Conservation (phyloP, 2,888 invertebrate genomes). For the Acrocyrtus sp. region DNA sequence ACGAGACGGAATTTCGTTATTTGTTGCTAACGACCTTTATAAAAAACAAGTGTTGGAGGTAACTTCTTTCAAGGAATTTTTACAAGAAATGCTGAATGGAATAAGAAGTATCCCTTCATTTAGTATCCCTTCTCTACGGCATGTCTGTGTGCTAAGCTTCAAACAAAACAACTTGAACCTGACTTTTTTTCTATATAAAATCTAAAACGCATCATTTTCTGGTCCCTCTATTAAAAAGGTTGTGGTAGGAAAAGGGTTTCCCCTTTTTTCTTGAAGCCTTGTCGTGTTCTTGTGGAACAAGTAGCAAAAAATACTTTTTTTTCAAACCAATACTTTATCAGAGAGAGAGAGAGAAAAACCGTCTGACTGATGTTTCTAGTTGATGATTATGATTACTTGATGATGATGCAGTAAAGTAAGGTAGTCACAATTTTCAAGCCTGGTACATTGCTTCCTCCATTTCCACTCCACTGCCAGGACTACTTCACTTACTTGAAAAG, state of each 20-base stretch:
- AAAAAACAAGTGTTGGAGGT: constrained; percentile 22
- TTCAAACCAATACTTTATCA: background rate
- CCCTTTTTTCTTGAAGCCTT: background rate
- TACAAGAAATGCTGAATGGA: constrained; percentile 9
- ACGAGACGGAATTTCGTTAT: constrained; percentile 50
- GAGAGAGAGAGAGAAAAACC: background rate
- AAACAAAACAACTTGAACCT: background rate
- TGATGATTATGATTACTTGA: constrained; percentile 46
- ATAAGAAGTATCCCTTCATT: background rate
- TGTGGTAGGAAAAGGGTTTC: background rate
- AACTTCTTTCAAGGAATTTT: constrained; percentile 34
- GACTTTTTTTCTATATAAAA: background rate
- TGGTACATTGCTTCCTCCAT: constrained; percentile 2
- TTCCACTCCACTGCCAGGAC: background rate
- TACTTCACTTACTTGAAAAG: background rate
- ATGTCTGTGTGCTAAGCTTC: no score
- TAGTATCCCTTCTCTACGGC: background rate
- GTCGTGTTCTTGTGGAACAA: no score
- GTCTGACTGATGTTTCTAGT: constrained; percentile 42
- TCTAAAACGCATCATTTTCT: background rate
- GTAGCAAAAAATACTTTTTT: background rate
- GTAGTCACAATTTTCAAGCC: constrained; percentile 38
- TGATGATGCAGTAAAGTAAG: constrained; percentile 32
- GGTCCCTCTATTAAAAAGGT: background rate
- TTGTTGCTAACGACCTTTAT: constrained; percentile 46